These are phyloP conservation scores for Myoxocephalus aenaeus DNA, from an alignment of 2,797 vertebrate species.

Conservation along the genomic window DNA sequence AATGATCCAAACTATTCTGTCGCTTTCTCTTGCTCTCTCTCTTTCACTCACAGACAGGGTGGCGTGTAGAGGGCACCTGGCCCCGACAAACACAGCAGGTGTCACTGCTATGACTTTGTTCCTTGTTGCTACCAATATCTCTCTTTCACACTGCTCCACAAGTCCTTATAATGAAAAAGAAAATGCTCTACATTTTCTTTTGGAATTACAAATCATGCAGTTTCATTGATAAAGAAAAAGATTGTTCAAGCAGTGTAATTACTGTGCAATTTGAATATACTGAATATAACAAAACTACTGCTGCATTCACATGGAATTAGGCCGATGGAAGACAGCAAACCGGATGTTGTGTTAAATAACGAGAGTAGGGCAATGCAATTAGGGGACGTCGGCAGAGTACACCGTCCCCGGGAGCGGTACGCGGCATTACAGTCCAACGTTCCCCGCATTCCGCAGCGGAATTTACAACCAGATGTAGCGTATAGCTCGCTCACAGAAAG, in stretches of 20 bases:
- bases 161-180: constrained; percentile 27
- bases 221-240: background rate
- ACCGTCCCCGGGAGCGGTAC: too few relatives aligned
- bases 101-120: constrained; percentile 55
- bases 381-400: too few relatives aligned
- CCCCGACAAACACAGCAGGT: constrained; percentile 55
- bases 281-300: background rate
- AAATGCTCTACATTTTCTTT: background rate
- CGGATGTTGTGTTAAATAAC: too few relatives aligned
- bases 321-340: too few relatives aligned
- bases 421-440: too few relatives aligned
- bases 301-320: background rate
- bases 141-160: constrained; percentile 4
- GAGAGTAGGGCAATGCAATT: too few relatives aligned
- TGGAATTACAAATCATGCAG: background rate
- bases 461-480: too few relatives aligned
- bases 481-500: too few relatives aligned
- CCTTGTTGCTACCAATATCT: background rate
- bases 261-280: background rate
- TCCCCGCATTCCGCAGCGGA: too few relatives aligned
- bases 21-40: constrained; percentile 6
- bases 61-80: constrained; percentile 65
- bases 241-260: background rate
- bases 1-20: constrained; percentile 47
- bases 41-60: constrained; percentile 16